Percentiles rank a stretch among this genome's conserved stretches.
Evolutionary conservation across 2,797 vertebrate genomes (phyloP).

Genomic region (Podargus strigoides): DNA sequence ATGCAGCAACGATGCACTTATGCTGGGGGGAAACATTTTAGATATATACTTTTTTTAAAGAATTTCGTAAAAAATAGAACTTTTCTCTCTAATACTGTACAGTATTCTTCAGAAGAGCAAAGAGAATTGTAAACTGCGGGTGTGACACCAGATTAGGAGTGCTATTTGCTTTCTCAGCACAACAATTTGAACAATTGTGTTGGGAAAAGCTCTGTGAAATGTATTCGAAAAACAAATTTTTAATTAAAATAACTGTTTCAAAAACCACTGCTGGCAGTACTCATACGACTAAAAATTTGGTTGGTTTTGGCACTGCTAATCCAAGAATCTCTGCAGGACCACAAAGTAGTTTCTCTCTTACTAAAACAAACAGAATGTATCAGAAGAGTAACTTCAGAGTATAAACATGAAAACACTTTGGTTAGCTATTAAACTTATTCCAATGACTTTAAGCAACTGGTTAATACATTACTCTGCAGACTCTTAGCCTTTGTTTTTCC

Average conservation of each 20-base stretch:
- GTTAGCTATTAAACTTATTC: neutral
- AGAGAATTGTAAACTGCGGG: slow-evolving; percentile 50
- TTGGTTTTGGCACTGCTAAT: slow-evolving; percentile 20
- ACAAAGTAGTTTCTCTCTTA: neutral
- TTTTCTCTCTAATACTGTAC: slow-evolving; percentile 65
- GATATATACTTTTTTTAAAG: slow-evolving; percentile 43
- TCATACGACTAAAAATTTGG: neutral
- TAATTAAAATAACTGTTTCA: slow-evolving; percentile 21
- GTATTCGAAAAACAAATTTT: slow-evolving; percentile 47
- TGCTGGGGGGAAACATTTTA: slow-evolving; percentile 35
- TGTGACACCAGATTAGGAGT: slow-evolving; percentile 1
- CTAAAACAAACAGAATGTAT: neutral
- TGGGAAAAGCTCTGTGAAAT: slow-evolving; percentile 18
- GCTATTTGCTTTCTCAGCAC: slow-evolving; percentile 12
- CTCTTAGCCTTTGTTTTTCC: neutral
- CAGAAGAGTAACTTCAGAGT: neutral
- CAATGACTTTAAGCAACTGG: neutral
- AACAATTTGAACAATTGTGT: neutral
- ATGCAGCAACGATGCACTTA: slow-evolving; percentile 19
- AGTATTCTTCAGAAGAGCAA: slow-evolving; percentile 59
- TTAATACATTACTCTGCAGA: neutral
- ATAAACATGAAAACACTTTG: neutral
- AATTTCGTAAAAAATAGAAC: slow-evolving; percentile 51
- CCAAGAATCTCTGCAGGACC: neutral
- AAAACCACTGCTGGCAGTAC: slow-evolving; percentile 44